Evolutionary conservation across 2,888 invertebrate species (phyloP), one percentile per base, ranked within the genome.

Genomic region (Acanthosepion pharaonis): DNA sequence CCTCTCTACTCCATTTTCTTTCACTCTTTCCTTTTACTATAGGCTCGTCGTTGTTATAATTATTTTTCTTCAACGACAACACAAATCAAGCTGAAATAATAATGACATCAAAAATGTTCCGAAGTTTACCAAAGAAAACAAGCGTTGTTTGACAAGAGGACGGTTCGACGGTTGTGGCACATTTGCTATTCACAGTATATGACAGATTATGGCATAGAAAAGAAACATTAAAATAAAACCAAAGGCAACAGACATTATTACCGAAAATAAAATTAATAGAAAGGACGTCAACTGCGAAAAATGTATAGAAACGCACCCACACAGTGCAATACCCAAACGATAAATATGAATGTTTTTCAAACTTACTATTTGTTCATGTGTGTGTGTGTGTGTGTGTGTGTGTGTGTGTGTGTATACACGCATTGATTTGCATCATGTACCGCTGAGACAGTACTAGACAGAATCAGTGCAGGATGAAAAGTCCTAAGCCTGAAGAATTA

Each of bases 31-130:
- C 25, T 78, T 78, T 78, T 25, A 11, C 25, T 28, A 9, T 23
- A 28, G 6, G 28, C 9, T 9, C 8, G 28, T 28, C 28, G n/a
- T 78, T 78, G 78, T 78, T 78, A 78, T 78, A 28, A 28, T 78
- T 78, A 25, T 78, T 28, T 78, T 78, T 78, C 78, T n/a, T 78
- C 28, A 78, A 78, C 78, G 78, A 28, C 78, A 78, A 78, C 78
- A 28, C 78, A 78, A 78, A 78, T 78, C 78, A 78, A 78, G 78
- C 78, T 78, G 78, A 78, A 78, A n/a, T 78, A 78, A 78, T 78
- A 78, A 78, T 78, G 25, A 11, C n/a, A n/a, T 78, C 28, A 78
- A 78, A n/a, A 78, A 78, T 78, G 78, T 78, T 78, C n/a, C 9
- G 28, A 78, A 78, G 78, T 78, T 78, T 78, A 78, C 78, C 78